Evolutionary conservation across 1,140 invertebrate genomes (phyloP).

Genomic region (Aphelinus certus): DNA sequence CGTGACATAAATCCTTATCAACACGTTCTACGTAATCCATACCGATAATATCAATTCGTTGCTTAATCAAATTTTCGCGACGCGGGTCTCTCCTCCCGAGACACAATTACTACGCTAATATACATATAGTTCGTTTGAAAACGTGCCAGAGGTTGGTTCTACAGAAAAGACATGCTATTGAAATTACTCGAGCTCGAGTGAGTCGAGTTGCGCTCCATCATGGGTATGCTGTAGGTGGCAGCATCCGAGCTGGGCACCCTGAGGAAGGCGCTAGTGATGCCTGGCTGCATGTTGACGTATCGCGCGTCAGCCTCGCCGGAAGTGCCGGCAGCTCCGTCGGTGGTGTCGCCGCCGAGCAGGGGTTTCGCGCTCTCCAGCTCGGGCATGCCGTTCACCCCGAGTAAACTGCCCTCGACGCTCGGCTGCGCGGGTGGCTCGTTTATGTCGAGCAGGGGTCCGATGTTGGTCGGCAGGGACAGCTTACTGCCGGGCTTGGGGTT

Average conservation of each 20-base stretch:
- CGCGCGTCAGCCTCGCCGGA: neutral
- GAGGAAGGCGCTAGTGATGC: neutral
- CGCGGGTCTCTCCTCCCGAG: too few relatives aligned
- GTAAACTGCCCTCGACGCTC: constrained; percentile 26
- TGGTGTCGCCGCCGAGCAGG: constrained; percentile 18
- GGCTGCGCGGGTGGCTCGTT: constrained; percentile 38
- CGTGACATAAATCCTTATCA: too few relatives aligned
- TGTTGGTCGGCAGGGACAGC: constrained; percentile 7
- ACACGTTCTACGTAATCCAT: too few relatives aligned
- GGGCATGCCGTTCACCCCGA: constrained; percentile 3
- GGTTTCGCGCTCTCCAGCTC: constrained; percentile 48
- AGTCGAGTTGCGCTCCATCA: constrained; percentile 18
- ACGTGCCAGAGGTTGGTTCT: neutral
- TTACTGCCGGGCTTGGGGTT: neutral
- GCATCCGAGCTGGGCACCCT: constrained; percentile 18
- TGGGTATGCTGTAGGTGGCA: constrained; percentile 13
- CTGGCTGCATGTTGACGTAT: constrained; percentile 36
- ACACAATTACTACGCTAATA: too few relatives aligned
- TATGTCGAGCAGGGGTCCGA: constrained; percentile 48
- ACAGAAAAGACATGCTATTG: constrained; percentile 20
- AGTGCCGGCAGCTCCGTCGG: neutral
- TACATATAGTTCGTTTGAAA: neutral
- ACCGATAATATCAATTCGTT: too few relatives aligned
- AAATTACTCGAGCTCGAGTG: constrained; percentile 14
- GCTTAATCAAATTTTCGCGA: too few relatives aligned